Conservation (phyloP, 2,113 vertebrate species). For the Sisor rabdophorus region DNA sequence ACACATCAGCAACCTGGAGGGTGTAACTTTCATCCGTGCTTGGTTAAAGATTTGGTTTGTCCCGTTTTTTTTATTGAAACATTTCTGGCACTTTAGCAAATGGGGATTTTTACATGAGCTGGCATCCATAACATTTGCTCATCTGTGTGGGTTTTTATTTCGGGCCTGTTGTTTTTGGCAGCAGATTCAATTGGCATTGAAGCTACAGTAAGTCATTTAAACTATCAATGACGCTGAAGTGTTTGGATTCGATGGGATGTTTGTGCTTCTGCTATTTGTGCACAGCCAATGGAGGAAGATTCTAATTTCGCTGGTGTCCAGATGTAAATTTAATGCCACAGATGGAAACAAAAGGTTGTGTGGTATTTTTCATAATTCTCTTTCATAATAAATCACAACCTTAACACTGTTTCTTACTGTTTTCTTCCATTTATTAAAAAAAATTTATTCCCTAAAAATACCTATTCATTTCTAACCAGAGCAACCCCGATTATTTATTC, state of each 20-base stretch:
- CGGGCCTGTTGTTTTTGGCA: conserved; percentile 28
- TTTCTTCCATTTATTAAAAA: too few species aligned
- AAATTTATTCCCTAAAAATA: too few species aligned
- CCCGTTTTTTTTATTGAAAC: conserved; percentile 15
- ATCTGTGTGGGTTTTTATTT: conserved; percentile 23
- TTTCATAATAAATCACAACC: neutral
- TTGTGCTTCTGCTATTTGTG: neutral
- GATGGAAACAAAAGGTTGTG: neutral
- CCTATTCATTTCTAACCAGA: too few species aligned
- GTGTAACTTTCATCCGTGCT: neutral
- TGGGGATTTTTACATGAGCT: conserved; percentile 27
- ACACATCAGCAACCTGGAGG: conserved; percentile 42
- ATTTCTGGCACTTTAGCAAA: conserved; percentile 20
- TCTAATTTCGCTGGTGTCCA: neutral
- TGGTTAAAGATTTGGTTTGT: conserved; percentile 38
- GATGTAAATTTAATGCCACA: neutral
- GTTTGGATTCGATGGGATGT: conserved; percentile 2
- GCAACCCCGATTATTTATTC: too few species aligned
- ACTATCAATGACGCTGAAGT: neutral
- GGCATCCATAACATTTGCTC: conserved; percentile 21
- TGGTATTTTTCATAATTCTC: neutral
- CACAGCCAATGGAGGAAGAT: neutral
- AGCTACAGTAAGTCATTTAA: conserved; percentile 2
- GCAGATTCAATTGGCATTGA: conserved; percentile 6
- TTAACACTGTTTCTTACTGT: neutral